These are phyloP conservation scores for Betta splendens DNA, from an alignment of 2,797 vertebrate genomes.

Conservation along the genomic window DNA sequence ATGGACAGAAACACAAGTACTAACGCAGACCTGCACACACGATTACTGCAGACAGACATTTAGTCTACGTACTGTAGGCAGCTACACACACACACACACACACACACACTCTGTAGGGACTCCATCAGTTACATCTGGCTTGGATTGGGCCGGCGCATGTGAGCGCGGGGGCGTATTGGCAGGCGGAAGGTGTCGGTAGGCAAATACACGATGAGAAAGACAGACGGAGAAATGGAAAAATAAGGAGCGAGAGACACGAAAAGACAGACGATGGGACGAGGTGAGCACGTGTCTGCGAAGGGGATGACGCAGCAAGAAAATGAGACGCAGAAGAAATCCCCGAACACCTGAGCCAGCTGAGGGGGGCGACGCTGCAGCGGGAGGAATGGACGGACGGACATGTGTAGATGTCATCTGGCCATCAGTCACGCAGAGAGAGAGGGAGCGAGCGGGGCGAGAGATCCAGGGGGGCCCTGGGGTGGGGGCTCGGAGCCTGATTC, in stretches of 20 bases:
- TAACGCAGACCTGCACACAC: conserved; percentile 22
- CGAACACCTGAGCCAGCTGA: conserved; percentile 57
- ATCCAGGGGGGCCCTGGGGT: conserved; percentile 56
- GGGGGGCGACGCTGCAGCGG: conserved; percentile 52
- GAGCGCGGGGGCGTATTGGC: conserved; percentile 68
- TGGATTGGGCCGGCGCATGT: conserved; percentile 46
- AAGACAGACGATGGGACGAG: conserved; percentile 25
- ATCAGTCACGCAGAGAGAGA: conserved; percentile 68
- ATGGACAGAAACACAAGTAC: conserved; percentile 38
- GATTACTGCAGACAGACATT: conserved; percentile 50
- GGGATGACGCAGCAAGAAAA: conserved; percentile 61
- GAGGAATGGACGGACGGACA: conserved; percentile 63
- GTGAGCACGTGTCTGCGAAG: conserved; percentile 45
- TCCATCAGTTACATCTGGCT: conserved; percentile 64
- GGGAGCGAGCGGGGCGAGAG: conserved; percentile 11
- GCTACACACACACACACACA: conserved; percentile 22
- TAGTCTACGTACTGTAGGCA: conserved; percentile 15
- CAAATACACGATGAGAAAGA: conserved; percentile 39
- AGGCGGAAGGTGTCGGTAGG: conserved; percentile 62
- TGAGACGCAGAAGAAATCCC: conserved; percentile 60
- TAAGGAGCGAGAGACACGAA: conserved; percentile 18
- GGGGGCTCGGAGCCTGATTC: conserved; percentile 73
- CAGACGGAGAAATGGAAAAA: conserved; percentile 13
- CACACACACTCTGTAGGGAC: conserved; percentile 32
- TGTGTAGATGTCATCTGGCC: conserved; percentile 81